Evolutionary conservation across 2,797 vertebrate genomes (phyloP), one percentile per base, ranked within the genome.

Genomic region (Lophotriccus pileatus): DNA sequence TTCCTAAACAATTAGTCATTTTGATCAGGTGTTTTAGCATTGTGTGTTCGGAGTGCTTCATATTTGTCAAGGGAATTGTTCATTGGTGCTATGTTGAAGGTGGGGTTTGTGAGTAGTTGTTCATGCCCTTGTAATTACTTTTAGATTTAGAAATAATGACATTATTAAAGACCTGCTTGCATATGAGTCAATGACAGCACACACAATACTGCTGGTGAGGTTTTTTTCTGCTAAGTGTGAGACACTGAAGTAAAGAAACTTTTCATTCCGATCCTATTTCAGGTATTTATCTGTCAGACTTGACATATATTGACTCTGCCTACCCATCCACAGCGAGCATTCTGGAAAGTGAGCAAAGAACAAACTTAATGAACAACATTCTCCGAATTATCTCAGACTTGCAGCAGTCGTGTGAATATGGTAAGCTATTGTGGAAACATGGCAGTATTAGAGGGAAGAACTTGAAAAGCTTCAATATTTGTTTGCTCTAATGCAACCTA

Each of bases 281-380:
- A 99, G 99, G 99, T 96, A 99, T 99, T 98, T 99, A 99, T 98
- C 98, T 99, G 93, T 99, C 99, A 30, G 99, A 99, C 88, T 98
- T 99, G 98, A 99, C 99, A 0, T 99, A 99, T 64, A 98, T 99
- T 72, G 99, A 99, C 96, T 99, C 99, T 1, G 99, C 99, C 27
- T 99, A 99, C 96, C 99, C 99, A 41, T 99, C 99, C 91, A 99
- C 99, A 1, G 99, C 99, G 84, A 99, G 99, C 98, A 99, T 99
- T 95, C 97, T 99, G 97, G 99, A 99, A 97, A 99, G 98, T 20
- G 99, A 99, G 91, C 99, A 99, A 96, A 98, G 99, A 96, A 99
- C 99, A 89, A 99, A 99, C 95, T 97, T 99, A 95, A 99, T 99
- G 99, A 99, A 99, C 97, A 99, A 99, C 97, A 99, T 99, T 73